Evolutionary conservation across 2,797 vertebrate genomes (phyloP).

Genomic region (Limnodromus scolopaceus): DNA sequence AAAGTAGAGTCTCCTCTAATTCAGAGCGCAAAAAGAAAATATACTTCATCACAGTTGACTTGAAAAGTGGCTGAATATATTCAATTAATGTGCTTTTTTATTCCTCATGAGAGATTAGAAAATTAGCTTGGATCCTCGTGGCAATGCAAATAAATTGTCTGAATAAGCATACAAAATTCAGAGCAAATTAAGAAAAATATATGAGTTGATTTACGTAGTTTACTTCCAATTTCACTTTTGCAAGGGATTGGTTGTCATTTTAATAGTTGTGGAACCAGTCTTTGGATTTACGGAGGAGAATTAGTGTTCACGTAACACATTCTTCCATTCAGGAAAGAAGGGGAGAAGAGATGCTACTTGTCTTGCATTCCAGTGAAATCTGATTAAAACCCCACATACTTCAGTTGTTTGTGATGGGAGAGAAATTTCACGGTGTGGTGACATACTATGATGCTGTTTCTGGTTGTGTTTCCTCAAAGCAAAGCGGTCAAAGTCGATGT

Average conservation of each 20-base stretch:
- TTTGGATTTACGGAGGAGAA: not conserved
- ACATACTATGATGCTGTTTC: accelerated
- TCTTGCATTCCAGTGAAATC: not conserved
- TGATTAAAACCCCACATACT: not conserved
- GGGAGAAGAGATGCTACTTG: not conserved
- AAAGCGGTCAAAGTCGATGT: not conserved
- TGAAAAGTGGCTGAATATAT: not conserved
- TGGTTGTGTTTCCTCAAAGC: not conserved
- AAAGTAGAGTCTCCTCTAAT: not conserved
- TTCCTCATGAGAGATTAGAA: not conserved
- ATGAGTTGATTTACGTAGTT: not conserved
- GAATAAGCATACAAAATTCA: not conserved
- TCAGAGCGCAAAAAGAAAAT: not conserved
- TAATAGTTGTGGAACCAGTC: not conserved
- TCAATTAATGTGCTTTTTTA: not conserved
- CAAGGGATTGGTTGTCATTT: not conserved
- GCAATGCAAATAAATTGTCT: not conserved
- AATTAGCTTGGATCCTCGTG: not conserved
- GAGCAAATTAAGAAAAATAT: conserved; percentile 1
- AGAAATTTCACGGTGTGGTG: not conserved
- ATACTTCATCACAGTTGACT: not conserved
- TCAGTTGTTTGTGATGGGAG: not conserved
- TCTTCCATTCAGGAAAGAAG: not conserved
- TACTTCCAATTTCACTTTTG: not conserved
- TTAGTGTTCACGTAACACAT: not conserved